Evolutionary conservation across 2,797 vertebrate species (phyloP), one percentile per base, ranked within the genome.

Genomic region (Phrynocephalus vlangalii): DNA sequence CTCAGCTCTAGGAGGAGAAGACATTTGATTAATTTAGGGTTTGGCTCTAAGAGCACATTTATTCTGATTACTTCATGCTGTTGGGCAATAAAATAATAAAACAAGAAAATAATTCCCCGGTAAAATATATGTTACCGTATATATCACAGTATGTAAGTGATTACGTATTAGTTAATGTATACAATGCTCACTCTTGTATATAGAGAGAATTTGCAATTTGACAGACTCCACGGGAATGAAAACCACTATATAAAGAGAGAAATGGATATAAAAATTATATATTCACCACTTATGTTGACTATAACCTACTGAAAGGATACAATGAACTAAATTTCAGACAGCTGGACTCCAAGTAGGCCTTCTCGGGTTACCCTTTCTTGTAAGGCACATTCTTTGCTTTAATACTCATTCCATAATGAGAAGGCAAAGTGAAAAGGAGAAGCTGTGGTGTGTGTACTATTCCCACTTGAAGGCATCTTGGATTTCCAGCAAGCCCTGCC

Each of bases 1-100:
- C n/a, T 91, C 9, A 33, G n/a, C 71, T 85, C 3, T 70, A 48
- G 76, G 52, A 79, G 70, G 76, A 56, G 76, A 90, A 93, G 88
- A 2, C 78, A 90, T 38, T 66, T 83, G 79, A 75, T 86, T 86
- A 82, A 90, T 86, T 79, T 85, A 79, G 56, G 75, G n/a, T 33
- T 70, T 78, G 63, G 0, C 24, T 86, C 5, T 70, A 16, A 67
- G 50, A 5, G 38, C 0, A 0, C 77, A 6, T 11, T 83, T n/a
- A n/a, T 84, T 76, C 67, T 60, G 50, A 6, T 86, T 60, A 50
- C 8, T 83, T 87, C 50, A 77, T 18, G 50, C n/a, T 87, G 2
- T 68, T 76, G 71, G 63, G 24, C 13, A 38, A 20, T 0, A 0
- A 56, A 81, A 79, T 60, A 72, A 89, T 77, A 71, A 72, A 83